These are phyloP conservation scores for Brachionus manjavacas DNA, from an alignment of 1,140 invertebrate species.

Conservation along the genomic window DNA sequence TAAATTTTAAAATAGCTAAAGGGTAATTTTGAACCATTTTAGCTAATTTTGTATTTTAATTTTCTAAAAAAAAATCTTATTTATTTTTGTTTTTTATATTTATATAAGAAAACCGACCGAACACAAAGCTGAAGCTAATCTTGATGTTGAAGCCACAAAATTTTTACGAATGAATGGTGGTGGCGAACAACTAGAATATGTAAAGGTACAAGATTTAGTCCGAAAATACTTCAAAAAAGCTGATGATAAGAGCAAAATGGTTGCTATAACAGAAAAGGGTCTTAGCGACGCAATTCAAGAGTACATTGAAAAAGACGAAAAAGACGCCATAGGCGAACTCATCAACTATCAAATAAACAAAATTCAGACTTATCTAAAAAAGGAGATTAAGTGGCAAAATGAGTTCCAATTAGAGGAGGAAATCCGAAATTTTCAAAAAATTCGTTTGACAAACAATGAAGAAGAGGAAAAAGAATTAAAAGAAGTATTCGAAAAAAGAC, in stretches of 20 bases:
- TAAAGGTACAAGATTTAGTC: constrained; percentile 31
- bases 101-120: not conserved
- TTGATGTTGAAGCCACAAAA: constrained; percentile 23
- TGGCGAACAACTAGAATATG: constrained; percentile 37
- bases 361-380: constrained; percentile 22
- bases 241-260: constrained; percentile 23
- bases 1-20: not conserved
- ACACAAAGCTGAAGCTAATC: not conserved
- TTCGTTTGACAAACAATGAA: not conserved
- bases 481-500: not conserved
- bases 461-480: constrained; percentile 3
- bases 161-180: not conserved
- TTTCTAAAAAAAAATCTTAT: not conserved
- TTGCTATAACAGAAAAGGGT: constrained; percentile 29
- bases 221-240: constrained; percentile 40
- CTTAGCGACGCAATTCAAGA: constrained; percentile 21
- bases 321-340: constrained; percentile 26
- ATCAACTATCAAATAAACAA: constrained; percentile 36
- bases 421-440: constrained; percentile 22
- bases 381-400: constrained; percentile 23
- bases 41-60: not conserved
- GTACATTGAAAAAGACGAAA: constrained; percentile 43
- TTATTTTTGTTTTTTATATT: not conserved
- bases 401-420: constrained; percentile 33
- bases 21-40: not conserved